Base-by-base conservation (phyloP, 2,888 invertebrate genomes). In the Aleiodes testaceus region DNA sequence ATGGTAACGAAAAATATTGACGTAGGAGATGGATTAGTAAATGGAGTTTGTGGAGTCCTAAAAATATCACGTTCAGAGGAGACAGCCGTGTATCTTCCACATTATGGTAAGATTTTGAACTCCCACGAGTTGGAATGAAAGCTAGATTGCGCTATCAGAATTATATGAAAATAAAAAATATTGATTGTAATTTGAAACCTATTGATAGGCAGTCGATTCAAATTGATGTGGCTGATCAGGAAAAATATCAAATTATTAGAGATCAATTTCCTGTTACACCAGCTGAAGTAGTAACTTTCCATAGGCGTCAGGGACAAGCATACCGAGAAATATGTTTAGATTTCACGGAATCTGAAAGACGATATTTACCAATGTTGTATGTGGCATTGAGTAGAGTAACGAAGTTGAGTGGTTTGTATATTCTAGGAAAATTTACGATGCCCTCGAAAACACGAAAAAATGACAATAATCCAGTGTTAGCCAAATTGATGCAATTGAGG, bases 71-170 rank as follows among this genome's bases (percentile, higher is more conserved):
- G 78, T 22, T 72, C 67, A 66, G 77, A 73, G 6, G 55, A 16
- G 7, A 36, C 26, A 64, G 47, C 9, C 44, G 30, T 9, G 14
- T 63, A 12, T 72, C 71, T 18, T 50, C 14, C 11, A 65, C 65
- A 52, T n/a, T 75, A 7, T 75, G 74, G 73, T n/a, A 75, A 20
- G 50, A 75, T 53, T 73, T 75, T 69, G n/a, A 70, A 18, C 52
- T 55, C 53, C 26, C 53, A 26, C 63, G 36, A 69, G 66, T 74
- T 49, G 74, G 73, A 45, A n/a, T 0, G n/a, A 64, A 69, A 71
- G n/a, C 36, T 26, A 22, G 26, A 22, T 14, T 12, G 12, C 45
- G 47, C 12, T 74, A 59, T 26, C 11, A 36, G 3, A 11, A 63
- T 9, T 63, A 44, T 36, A 67, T 67, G 26, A 67, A 50, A 14